Percentiles rank a stretch among this genome's conserved stretches.
These are phyloP conservation scores for Zygogramma bicolorata DNA, from an alignment of 2,888 invertebrate genomes.

Conservation along the genomic window DNA sequence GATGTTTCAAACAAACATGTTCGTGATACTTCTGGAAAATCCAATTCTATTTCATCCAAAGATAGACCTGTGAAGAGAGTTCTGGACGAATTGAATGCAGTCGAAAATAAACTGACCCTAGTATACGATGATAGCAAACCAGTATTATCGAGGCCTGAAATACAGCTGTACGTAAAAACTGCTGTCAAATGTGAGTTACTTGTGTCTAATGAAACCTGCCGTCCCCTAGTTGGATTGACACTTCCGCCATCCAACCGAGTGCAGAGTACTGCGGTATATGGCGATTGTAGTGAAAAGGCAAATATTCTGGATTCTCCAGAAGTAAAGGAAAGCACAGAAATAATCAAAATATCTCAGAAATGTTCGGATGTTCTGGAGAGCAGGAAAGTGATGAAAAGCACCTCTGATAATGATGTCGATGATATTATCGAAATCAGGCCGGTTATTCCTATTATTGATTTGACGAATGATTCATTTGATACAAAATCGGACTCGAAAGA, in stretches of 20 bases:
- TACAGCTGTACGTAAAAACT: background rate
- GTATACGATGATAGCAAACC: background rate
- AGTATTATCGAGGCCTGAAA: background rate
- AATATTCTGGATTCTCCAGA: background rate
- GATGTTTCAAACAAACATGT: too few species aligned
- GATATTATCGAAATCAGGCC: slow-evolving; percentile 21
- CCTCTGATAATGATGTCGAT: background rate
- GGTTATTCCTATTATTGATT: slow-evolving; percentile 25
- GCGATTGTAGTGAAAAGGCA: slow-evolving; percentile 3
- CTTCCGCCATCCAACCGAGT: background rate
- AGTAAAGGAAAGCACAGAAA: background rate
- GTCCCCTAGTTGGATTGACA: background rate
- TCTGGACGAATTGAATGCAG: background rate
- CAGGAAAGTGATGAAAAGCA: background rate
- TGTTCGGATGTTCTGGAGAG: background rate
- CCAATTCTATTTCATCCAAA: background rate
- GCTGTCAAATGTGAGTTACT: background rate
- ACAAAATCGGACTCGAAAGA: background rate
- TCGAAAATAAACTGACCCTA: background rate
- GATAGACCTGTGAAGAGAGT: background rate
- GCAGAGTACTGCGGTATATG: background rate
- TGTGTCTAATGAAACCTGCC: background rate
- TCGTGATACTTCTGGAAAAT: too few species aligned
- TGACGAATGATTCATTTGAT: slow-evolving; percentile 15
- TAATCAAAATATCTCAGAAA: background rate